Conservation (phyloP, 2,113 vertebrate species). For the Bubo bubo region DNA sequence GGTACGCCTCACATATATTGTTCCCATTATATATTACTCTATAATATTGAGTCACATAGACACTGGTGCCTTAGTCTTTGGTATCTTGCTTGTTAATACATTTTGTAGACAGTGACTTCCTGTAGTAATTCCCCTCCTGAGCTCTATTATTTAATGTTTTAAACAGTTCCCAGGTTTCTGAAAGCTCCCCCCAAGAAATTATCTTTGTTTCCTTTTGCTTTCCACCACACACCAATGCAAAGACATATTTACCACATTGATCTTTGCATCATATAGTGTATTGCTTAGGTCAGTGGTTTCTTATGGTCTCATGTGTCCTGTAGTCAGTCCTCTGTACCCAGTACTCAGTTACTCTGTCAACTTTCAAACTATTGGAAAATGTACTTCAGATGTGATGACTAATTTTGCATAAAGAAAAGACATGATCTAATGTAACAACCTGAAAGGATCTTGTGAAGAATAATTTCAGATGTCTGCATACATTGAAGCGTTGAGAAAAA, state of each 20-base stretch:
- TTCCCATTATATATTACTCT: neutral
- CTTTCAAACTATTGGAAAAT: neutral
- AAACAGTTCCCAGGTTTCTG: neutral
- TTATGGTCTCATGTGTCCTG: rapidly evolving
- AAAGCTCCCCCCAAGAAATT: neutral
- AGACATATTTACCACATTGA: neutral
- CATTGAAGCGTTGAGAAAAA: neutral
- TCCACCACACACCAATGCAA: neutral
- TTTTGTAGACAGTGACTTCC: neutral
- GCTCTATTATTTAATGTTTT: neutral
- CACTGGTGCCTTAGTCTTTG: neutral
- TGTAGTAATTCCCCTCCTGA: neutral
- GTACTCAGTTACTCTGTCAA: neutral
- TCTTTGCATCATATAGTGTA: neutral
- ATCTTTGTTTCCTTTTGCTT: neutral
- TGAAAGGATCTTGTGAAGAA: slow-evolving; percentile 22
- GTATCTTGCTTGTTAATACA: neutral
- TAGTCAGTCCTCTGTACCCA: neutral
- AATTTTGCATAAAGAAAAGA: slow-evolving; percentile 33
- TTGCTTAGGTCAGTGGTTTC: neutral
- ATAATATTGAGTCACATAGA: neutral
- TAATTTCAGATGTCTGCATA: slow-evolving; percentile 36
- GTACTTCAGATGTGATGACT: neutral
- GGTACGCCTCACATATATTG: neutral
- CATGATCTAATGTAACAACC: neutral